Conservation (phyloP, 1,140 invertebrate species). For the Phortica variegata region DNA sequence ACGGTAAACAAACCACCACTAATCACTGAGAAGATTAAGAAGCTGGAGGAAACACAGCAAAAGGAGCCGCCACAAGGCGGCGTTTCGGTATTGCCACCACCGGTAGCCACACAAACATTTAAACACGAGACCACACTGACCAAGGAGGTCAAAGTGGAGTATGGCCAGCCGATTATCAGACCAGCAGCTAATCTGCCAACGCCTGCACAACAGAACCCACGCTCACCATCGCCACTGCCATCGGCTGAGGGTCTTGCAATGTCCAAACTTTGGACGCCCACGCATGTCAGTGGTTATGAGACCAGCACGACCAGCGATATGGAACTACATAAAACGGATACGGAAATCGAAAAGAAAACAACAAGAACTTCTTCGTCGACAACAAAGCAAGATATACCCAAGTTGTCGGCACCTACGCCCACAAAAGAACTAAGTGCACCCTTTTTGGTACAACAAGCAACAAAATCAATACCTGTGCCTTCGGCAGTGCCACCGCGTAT, state of each 20-base stretch:
- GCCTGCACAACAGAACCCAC: constrained; percentile 36
- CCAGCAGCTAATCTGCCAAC: constrained; percentile 49
- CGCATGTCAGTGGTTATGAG: constrained; percentile 27
- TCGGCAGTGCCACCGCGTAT: constrained; percentile 41
- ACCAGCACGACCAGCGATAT: constrained; percentile 21
- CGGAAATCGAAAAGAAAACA: constrained; percentile 27
- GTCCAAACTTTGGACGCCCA: constrained; percentile 64
- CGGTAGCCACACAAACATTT: constrained; percentile 25
- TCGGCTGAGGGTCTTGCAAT: constrained; percentile 64
- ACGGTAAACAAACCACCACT: constrained; percentile 52
- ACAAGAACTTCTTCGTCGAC: constrained; percentile 18
- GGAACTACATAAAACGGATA: constrained; percentile 23
- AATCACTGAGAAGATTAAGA: constrained; percentile 65
- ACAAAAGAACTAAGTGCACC: constrained; percentile 60
- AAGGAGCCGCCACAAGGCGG: constrained; percentile 66
- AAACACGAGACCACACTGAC: constrained; percentile 37
- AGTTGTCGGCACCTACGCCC: constrained; percentile 37
- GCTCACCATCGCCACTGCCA: constrained; percentile 57
- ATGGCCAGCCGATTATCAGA: constrained; percentile 48
- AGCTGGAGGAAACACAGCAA: constrained; percentile 65
- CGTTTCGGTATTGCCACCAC: constrained; percentile 56
- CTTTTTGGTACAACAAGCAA: constrained; percentile 58
- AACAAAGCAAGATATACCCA: constrained; percentile 54
- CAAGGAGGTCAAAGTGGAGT: constrained; percentile 47
- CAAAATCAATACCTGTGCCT: constrained; percentile 57